Conservation (phyloP, 2,113 vertebrate species). For the Tragelaphus imberbis region DNA sequence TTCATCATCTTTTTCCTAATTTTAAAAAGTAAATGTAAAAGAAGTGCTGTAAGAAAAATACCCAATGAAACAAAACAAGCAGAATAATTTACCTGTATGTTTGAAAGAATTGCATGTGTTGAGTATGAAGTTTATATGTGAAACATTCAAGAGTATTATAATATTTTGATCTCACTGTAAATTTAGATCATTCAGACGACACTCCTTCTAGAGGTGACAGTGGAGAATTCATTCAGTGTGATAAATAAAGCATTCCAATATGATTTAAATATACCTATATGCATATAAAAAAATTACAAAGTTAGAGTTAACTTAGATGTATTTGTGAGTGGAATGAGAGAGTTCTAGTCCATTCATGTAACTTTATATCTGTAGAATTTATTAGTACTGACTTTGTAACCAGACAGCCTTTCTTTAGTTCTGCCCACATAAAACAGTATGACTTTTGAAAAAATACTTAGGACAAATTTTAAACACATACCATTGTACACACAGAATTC, state of each 20-base stretch:
- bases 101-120: background rate
- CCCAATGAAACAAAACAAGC: background rate
- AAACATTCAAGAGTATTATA: background rate
- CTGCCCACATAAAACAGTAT: background rate
- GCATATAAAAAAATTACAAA: background rate
- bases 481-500: background rate
- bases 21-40: conserved; percentile 5
- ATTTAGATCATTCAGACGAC: background rate
- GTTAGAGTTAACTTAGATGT: background rate
- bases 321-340: background rate
- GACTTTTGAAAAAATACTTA: background rate
- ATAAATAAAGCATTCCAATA: background rate
- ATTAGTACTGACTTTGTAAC: background rate
- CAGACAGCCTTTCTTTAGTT: background rate
- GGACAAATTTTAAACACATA: background rate
- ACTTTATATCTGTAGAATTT: background rate
- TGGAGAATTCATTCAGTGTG: background rate
- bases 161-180: background rate
- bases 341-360: background rate
- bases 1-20: background rate
- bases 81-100: background rate
- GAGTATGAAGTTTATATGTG: background rate
- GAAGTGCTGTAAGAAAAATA: background rate
- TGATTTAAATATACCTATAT: background rate
- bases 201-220: background rate